Conservation (phyloP, 2,113 vertebrate species). For the Aramus guarauna region DNA sequence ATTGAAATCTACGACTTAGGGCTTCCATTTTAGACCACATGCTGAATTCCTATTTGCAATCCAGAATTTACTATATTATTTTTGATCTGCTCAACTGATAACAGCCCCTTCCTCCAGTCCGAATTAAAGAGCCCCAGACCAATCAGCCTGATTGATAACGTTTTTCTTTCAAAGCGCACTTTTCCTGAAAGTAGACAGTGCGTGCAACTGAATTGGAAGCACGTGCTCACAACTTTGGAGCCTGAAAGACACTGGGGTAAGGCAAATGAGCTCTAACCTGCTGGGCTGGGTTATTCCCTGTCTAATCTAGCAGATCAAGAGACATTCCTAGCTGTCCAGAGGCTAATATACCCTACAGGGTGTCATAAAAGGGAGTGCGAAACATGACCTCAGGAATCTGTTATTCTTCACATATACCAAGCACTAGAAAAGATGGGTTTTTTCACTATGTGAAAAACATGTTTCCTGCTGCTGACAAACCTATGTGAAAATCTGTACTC, state of each 20-base stretch:
- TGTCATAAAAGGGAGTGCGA: conserved; percentile 28
- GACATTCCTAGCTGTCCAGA: conserved; percentile 6
- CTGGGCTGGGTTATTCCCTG: background rate
- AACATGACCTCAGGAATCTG: conserved; percentile 69
- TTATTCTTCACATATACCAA: conserved; percentile 49
- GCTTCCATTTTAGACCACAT: conserved; percentile 23
- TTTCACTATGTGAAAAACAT: conserved; percentile 61
- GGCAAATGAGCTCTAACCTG: background rate
- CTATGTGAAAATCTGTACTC: conserved; percentile 49
- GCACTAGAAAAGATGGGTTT: conserved; percentile 51
- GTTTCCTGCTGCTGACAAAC: conserved; percentile 42
- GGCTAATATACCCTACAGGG: background rate
- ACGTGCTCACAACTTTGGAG: background rate
- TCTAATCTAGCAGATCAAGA: conserved; percentile 15
- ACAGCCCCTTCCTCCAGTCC: background rate
- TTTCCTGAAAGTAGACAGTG: background rate
- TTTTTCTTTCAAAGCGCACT: background rate
- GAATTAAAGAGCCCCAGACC: background rate
- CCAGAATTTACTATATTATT: background rate
- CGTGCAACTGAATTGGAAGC: background rate
- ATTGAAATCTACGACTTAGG: conserved; percentile 9
- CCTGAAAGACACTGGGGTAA: background rate
- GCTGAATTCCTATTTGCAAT: background rate
- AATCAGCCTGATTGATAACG: background rate
- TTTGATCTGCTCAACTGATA: background rate